Conservation (phyloP, 2,797 vertebrate species). For the Pyrocephalus nanus region DNA sequence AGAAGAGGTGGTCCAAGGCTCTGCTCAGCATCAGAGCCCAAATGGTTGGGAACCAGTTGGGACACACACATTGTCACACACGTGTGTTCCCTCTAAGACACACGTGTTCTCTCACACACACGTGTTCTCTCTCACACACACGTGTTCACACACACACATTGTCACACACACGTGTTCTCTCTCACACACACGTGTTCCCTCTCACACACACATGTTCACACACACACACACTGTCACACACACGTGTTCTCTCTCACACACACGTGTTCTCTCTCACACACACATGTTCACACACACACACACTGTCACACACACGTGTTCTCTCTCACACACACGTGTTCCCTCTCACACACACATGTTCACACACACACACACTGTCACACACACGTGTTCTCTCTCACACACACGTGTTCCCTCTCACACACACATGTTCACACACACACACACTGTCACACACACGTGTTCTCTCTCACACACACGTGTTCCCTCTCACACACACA, state of each 20-base stretch:
- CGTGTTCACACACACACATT: too few relatives aligned
- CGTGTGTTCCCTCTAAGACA: neutral
- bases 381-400: neutral
- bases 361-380: too few relatives aligned
- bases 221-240: too few relatives aligned
- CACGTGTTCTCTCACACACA: neutral
- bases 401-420: neutral
- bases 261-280: neutral
- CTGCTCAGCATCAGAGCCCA: neutral
- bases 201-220: neutral
- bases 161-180: neutral
- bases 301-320: neutral
- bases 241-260: neutral
- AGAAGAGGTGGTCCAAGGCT: neutral
- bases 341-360: too few relatives aligned
- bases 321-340: neutral
- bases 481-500: rapidly evolving
- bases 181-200: neutral
- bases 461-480: neutral
- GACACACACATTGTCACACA: neutral
- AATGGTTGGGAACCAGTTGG: neutral
- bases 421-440: neutral
- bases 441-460: neutral
- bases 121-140: neutral
- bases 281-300: too few relatives aligned